Percentiles rank a stretch among this genome's conserved stretches.
phyloP scores from a whole-genome alignment of 1,140 invertebrate species.

The Acromyrmex echinatior region DNA sequence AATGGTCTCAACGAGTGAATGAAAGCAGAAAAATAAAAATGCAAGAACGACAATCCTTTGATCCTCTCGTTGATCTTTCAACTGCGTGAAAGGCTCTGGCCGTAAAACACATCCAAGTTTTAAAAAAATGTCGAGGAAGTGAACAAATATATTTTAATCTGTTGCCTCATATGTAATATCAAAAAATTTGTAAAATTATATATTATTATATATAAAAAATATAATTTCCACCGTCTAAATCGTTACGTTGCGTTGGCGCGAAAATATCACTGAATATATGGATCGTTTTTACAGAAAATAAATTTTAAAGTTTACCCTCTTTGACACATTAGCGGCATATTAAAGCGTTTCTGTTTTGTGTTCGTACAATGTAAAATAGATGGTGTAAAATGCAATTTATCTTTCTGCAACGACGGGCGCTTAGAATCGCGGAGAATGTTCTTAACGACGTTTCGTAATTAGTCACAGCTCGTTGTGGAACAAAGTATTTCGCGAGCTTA shows the following conservation, averaged over 20 bases:
- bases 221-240: background rate
- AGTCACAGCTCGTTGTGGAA: slow-evolving; percentile 61
- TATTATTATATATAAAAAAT: background rate
- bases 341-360: slow-evolving; percentile 32
- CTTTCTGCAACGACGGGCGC: slow-evolving; percentile 38
- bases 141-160: slow-evolving; percentile 17
- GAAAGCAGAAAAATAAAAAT: slow-evolving; percentile 37
- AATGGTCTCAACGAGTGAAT: slow-evolving; percentile 66
- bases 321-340: slow-evolving; percentile 47
- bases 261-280: background rate
- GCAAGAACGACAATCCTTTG: slow-evolving; percentile 50
- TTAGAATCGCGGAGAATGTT: slow-evolving; percentile 60
- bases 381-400: slow-evolving; percentile 59
- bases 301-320: slow-evolving; percentile 23
- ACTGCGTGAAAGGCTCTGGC: background rate
- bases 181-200: slow-evolving; percentile 1
- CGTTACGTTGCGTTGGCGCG: background rate
- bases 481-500: slow-evolving; percentile 61
- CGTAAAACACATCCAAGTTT: background rate
- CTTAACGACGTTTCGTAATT: slow-evolving; percentile 62
- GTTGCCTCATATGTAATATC: background rate
- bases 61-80: slow-evolving; percentile 42
- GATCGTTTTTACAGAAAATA: slow-evolving; percentile 19
- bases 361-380: slow-evolving; percentile 39
- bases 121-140: background rate